phyloP scores from a whole-genome alignment of 2,113 vertebrate species.

The Gymnogyps californianus region DNA sequence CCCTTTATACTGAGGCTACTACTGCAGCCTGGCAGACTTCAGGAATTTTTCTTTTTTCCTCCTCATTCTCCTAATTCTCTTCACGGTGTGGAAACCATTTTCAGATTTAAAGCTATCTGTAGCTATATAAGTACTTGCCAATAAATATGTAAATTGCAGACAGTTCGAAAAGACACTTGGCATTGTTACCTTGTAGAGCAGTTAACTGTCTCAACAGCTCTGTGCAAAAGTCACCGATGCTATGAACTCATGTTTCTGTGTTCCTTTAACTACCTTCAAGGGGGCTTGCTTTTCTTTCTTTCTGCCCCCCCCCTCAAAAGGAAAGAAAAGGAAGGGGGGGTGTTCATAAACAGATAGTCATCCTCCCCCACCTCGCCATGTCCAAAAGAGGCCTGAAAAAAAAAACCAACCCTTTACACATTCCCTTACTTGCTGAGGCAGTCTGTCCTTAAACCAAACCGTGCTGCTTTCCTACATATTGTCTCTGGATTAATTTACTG shows the following conservation, averaged over 20 bases:
- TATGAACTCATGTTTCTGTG: not conserved
- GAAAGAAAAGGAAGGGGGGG: not conserved
- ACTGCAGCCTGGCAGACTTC: not conserved
- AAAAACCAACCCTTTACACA: not conserved
- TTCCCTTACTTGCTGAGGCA: not conserved
- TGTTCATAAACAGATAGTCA: not conserved
- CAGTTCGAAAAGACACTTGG: not conserved
- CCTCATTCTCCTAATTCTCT: not conserved
- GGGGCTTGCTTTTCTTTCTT: not conserved
- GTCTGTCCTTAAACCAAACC: not conserved
- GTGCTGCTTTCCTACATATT: not conserved
- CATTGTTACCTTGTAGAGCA: not conserved
- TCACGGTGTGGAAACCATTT: not conserved
- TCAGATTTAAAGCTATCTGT: not conserved
- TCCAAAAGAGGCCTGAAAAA: not conserved
- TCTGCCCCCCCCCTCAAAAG: too few species aligned
- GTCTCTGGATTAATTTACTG: not conserved
- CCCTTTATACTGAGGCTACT: not conserved
- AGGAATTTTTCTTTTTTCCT: not conserved
- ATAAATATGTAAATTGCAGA: not conserved
- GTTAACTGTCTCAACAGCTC: not conserved
- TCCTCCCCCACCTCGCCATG: not conserved
- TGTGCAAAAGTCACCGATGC: not conserved
- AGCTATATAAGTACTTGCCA: not conserved
- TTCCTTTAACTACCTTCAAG: not conserved